Evolutionary conservation across 1,140 invertebrate genomes (phyloP).

Genomic region (Trichonephila inaurata): DNA sequence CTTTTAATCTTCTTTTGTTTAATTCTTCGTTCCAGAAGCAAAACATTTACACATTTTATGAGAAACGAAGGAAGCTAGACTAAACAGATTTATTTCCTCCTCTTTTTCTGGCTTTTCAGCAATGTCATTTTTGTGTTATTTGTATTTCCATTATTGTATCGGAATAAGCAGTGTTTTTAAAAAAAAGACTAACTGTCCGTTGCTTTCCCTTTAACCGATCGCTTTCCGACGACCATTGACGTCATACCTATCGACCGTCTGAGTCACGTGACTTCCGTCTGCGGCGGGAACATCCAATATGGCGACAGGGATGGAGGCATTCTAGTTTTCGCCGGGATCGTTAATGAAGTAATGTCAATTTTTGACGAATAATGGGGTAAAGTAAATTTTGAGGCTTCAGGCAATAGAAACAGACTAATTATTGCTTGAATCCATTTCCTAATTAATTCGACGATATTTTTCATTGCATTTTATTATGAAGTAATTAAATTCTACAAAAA

Average conservation of each 20-base stretch:
- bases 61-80: neutral
- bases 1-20: neutral
- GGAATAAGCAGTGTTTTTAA: constrained; percentile 40
- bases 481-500: no score
- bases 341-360: neutral
- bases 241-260: constrained; percentile 60
- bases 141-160: constrained; percentile 37
- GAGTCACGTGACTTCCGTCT: constrained; percentile 71
- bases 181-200: neutral
- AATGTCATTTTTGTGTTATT: neutral
- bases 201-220: constrained; percentile 34
- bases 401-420: neutral
- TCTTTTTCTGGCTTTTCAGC: neutral
- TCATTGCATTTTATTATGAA: no score
- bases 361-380: neutral
- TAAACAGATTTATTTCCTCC: neutral
- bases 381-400: neutral
- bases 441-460: no score
- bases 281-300: constrained; percentile 74
- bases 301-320: constrained; percentile 60
- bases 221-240: constrained; percentile 59
- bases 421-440: no score
- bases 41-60: neutral
- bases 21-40: neutral
- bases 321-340: neutral